Evolutionary conservation across 2,113 vertebrate genomes (phyloP).

Genomic region (Tachuris rubrigastra): DNA sequence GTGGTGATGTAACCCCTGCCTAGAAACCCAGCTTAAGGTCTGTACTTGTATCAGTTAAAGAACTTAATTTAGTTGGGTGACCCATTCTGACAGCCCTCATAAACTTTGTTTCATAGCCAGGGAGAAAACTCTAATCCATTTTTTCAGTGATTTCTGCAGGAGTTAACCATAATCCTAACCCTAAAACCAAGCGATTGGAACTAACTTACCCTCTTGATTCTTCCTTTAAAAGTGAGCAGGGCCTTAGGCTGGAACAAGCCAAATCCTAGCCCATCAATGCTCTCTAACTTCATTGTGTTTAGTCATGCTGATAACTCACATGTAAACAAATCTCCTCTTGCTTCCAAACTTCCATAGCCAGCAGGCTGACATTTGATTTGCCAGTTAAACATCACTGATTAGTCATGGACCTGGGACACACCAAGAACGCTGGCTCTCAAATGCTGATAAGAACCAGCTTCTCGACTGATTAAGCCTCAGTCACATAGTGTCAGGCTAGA

Average conservation of each 20-base stretch:
- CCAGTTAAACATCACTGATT: neutral
- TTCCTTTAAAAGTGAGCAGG: neutral
- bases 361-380: neutral
- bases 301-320: neutral
- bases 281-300: neutral
- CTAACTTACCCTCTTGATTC: neutral
- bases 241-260: neutral
- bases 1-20: neutral
- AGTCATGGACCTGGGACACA: neutral
- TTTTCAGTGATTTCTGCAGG: neutral
- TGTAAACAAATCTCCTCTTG: neutral
- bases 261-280: neutral
- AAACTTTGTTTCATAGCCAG: neutral
- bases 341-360: neutral
- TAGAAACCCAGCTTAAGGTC: neutral
- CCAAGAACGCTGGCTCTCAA: neutral
- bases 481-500: fast-evolving
- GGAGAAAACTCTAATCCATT: neutral
- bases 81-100: neutral
- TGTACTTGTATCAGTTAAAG: neutral
- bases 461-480: neutral
- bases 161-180: neutral
- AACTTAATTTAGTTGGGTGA: neutral
- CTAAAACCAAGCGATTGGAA: neutral
- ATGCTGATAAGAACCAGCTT: neutral